phyloP scores from a whole-genome alignment of 2,888 invertebrate genomes.

The Drosophila rubida region DNA sequence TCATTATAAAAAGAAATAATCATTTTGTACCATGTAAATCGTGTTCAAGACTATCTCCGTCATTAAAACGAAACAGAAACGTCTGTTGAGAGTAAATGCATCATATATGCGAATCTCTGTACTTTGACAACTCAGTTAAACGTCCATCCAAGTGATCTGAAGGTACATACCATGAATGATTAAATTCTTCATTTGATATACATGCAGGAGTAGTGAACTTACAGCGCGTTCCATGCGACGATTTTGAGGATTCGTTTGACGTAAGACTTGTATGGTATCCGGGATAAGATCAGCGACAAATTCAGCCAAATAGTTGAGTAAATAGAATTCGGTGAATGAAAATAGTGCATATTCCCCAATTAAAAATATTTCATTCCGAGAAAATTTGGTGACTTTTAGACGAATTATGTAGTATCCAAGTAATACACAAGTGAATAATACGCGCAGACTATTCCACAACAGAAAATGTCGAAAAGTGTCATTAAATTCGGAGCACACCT shows the following conservation, averaged over 20 bases:
- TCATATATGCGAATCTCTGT: constrained; percentile 3
- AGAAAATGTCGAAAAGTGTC: background rate
- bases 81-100: background rate
- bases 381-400: background rate
- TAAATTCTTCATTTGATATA: too few species aligned
- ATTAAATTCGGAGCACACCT: constrained; percentile 1
- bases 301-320: background rate
- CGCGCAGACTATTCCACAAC: background rate
- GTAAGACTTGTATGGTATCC: background rate
- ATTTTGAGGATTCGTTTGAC: background rate
- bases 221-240: constrained; percentile 5
- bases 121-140: constrained; percentile 15
- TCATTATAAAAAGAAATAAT: constrained; percentile 11
- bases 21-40: constrained; percentile 13
- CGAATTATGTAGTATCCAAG: background rate
- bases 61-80: background rate
- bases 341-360: background rate
- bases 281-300: constrained; percentile 4
- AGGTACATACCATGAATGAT: too few species aligned
- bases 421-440: background rate
- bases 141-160: constrained; percentile 15
- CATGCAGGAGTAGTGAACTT: too few species aligned
- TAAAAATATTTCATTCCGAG: too few species aligned
- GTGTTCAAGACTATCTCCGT: constrained; percentile 9
- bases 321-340: constrained; percentile 5